Percentiles rank a stretch among this genome's conserved stretches.
Conservation (phyloP, 2,113 vertebrate genomes). For the Haplotaxodon microlepis region DNA sequence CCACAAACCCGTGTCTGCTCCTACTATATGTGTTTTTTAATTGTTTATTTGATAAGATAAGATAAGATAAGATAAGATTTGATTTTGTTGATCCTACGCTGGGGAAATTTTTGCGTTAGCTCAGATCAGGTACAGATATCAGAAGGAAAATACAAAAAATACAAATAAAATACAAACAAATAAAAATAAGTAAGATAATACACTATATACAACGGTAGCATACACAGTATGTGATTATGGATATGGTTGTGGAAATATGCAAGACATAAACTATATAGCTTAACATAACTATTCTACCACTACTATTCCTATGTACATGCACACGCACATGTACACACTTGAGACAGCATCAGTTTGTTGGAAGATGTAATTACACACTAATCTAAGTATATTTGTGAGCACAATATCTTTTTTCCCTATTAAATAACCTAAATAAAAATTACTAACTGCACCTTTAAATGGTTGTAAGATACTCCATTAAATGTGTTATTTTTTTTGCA, state of each 20-base stretch:
- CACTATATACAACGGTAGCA: background rate
- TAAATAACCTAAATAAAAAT: background rate
- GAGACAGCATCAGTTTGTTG: background rate
- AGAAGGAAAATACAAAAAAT: background rate
- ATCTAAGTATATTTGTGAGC: background rate
- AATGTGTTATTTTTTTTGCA: background rate
- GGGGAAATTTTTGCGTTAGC: accelerated
- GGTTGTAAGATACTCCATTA: background rate
- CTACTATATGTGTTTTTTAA: background rate
- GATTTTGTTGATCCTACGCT: background rate
- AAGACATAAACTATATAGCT: background rate
- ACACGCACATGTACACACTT: background rate
- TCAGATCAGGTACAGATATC: background rate
- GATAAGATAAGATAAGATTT: background rate
- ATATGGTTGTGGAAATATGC: background rate
- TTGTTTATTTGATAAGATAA: background rate
- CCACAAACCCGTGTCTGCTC: background rate
- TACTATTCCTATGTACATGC: background rate
- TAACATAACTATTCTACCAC: background rate
- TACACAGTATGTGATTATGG: background rate
- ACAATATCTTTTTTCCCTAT: background rate
- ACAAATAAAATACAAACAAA: background rate
- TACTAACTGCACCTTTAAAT: background rate
- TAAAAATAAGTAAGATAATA: background rate
- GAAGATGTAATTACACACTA: background rate